Evolutionary conservation across 37 sponge, comb jelly and placozoan species (phyloP), one percentile per base, ranked within the genome.

Genomic region (Bolinopsis microptera): DNA sequence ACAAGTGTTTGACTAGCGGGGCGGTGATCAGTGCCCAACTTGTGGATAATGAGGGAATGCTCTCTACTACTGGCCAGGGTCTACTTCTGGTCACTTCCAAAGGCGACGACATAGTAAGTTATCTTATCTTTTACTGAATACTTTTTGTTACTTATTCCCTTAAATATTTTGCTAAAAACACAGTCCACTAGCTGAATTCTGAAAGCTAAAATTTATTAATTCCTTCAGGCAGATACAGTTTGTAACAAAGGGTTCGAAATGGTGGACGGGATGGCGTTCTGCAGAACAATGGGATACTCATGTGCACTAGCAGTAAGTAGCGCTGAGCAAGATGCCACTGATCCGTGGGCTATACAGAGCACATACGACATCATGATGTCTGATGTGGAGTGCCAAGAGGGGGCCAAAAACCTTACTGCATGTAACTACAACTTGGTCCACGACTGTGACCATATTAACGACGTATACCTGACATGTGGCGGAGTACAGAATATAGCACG

Each of bases 381-480:
- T 35, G 37, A 80, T 8, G 38, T 80, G 37, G 82, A 28, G 36
- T 80, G 82, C 23, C 3, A 16, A 36, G 38, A 32, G 82, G 82
- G 82, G 37, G 37, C 36, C 3, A 80, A 1, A 1, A 35, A 35
- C 23, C 1, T 80, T 1, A 35, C 82, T 2, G 37, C 16, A 34
- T 80, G 82, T 33, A 33, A 24, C 35, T 34, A 36, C 38, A 22
- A 28, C 36, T 36, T 36, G 22, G 22, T 21, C 2, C 82, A 80
- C 38, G 30, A 80, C 82, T 80, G 82, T 80, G 37, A 13, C 21
- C 82, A 80, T 31, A 80, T 8, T 80, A 13, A 33, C 32, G 82
- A 80, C 23, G 36, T 80, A 1, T 80, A 36, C 37, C 37, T 80
- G 82, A 36, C 82, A 2, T 80, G 82, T 22, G 82, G 82, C 21